A percentile compares a stretch with the other conserved stretches of the same genome.
Evolutionary conservation across 2,113 vertebrate species (phyloP).

Genomic region (Lucifuga dentata): DNA sequence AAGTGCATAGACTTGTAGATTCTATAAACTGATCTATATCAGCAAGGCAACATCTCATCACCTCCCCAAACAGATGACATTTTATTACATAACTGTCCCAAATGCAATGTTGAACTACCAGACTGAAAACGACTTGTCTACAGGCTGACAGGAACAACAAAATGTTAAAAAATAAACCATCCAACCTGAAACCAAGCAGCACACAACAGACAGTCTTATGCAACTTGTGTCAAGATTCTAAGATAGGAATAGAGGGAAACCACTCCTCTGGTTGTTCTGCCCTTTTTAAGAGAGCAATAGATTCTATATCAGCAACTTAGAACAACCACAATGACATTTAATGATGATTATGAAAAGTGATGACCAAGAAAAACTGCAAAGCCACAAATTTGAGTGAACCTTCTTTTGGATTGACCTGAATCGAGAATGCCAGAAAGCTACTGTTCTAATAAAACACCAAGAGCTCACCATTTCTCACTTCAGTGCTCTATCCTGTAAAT

Average conservation of each 20-base stretch:
- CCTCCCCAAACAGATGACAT: not conserved
- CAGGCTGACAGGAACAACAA: not conserved
- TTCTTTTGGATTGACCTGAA: not conserved
- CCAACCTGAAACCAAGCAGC: slow-evolving; percentile 1
- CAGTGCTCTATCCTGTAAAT: slow-evolving; percentile 14
- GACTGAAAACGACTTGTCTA: not conserved
- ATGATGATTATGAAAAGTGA: not conserved
- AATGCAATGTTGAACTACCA: not conserved
- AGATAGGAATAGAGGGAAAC: no score
- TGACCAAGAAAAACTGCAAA: not conserved
- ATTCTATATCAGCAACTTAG: not conserved
- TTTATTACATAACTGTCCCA: not conserved
- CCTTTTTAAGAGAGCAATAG: no score
- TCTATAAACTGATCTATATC: no score
- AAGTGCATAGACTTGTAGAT: slow-evolving; percentile 21
- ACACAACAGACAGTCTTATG: slow-evolving; percentile 4
- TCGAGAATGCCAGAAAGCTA: not conserved
- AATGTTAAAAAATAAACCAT: not conserved
- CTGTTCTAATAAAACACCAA: not conserved
- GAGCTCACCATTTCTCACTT: not conserved
- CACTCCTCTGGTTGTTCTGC: no score
- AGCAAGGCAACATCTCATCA: not conserved
- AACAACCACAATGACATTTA: slow-evolving; percentile 34
- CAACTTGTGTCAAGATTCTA: slow-evolving; percentile 12
- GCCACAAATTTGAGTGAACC: not conserved